Conservation (phyloP, 2,888 invertebrate species). For the Ormia ochracea region DNA sequence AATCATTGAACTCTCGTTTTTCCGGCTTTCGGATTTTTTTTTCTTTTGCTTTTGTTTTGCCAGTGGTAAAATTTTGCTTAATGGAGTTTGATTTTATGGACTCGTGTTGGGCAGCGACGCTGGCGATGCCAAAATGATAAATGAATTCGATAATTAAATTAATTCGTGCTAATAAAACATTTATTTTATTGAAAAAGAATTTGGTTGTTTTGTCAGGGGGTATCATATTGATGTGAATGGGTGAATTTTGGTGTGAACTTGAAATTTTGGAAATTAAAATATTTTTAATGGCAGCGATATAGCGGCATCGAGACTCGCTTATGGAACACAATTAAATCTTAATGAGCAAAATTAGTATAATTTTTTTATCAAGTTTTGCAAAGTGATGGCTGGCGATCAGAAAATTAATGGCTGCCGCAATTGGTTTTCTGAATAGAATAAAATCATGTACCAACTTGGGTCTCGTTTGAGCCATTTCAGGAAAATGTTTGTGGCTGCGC, state of each 20-base stretch:
- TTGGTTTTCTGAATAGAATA: too few species aligned
- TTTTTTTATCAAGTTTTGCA: neutral
- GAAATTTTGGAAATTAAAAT: neutral
- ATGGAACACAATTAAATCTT: neutral
- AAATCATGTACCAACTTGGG: too few species aligned
- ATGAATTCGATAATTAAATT: conserved; percentile 5
- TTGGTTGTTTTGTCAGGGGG: neutral
- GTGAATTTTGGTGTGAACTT: neutral
- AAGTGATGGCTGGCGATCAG: too few species aligned
- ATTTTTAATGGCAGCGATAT: neutral
- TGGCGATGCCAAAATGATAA: conserved; percentile 4
- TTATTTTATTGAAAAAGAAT: neutral
- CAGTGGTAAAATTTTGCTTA: neutral
- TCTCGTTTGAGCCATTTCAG: too few species aligned
- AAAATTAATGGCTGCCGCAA: too few species aligned
- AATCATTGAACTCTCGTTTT: conserved; percentile 5
- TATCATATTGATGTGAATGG: neutral
- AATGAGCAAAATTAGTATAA: neutral
- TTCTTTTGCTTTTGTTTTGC: neutral
- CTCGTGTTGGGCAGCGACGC: neutral
- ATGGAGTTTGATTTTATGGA: neutral
- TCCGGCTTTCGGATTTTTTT: neutral
- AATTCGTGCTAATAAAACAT: neutral
- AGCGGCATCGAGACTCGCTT: neutral
- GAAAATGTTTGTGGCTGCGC: too few species aligned